Evolutionary conservation across 2,888 invertebrate genomes (phyloP), one percentile per base, ranked within the genome.

Genomic region (Amblyjoppa proteus): DNA sequence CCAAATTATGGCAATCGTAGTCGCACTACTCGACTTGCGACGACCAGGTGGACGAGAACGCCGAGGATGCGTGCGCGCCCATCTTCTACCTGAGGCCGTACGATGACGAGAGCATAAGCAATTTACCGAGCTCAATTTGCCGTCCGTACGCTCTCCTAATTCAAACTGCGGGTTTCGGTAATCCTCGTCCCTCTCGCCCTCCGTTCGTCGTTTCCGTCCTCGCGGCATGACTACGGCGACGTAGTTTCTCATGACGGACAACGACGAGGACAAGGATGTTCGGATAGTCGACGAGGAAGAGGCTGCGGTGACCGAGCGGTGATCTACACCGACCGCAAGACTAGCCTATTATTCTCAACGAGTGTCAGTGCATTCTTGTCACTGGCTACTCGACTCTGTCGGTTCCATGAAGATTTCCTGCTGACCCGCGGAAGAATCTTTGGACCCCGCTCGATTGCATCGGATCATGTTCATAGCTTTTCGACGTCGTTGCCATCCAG

Each of bases 141-240:
- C 90, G 88, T 90, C 90, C 90, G 90, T 90, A 89, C 89, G 90
- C 90, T 90, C n/a, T 69, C 91, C 92, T 92, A 92, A 92, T 92
- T 92, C 92, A 90, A 92, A 91, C 92, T 92, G 92, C 88, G 92
- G 92, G 92, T 92, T 92, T 92, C 89, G 92, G 91, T 91, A 92
- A 92, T 92, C 58, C 70, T 61, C 49, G 45, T 61, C 61, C 31
- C 90, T 90, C 90, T 88, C 28, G 78, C 20, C 58, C 70, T 16
- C 45, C 70, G 13, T 20, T 38, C 64, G 45, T 61, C 49, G 45
- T 61, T 75, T 75, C n/a, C 61, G 41, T 34, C 25, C 34, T 51
- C 38, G 3, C n/a, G 34, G 58, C 58, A 58, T 16, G n/a, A 25
- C 25, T 49, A 64, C 20, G 51, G 51, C 76, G 34, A 53, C 64